phyloP scores from a whole-genome alignment of 2,113 vertebrate species.

The Clarias batrachus region DNA sequence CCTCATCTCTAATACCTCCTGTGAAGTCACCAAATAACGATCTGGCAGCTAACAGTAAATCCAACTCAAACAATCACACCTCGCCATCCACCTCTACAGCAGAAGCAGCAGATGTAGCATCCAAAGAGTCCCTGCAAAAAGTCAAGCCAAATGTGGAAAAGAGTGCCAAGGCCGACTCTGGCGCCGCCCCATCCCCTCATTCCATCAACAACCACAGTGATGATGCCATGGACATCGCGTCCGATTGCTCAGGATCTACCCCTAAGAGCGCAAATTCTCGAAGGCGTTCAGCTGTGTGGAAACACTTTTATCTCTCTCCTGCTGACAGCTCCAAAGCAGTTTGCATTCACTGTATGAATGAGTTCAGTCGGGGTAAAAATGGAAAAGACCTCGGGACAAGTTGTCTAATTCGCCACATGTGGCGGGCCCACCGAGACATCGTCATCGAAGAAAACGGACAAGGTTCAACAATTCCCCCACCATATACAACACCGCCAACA shows the following conservation, averaged over 20 bases:
- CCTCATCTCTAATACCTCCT: constrained; percentile 76
- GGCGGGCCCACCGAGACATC: constrained; percentile 92
- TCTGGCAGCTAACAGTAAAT: constrained; percentile 60
- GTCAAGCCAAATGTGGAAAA: constrained; percentile 78
- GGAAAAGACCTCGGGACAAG: constrained; percentile 95
- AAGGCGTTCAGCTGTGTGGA: constrained; percentile 93
- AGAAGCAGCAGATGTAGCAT: constrained; percentile 73
- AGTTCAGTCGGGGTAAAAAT: constrained; percentile 95
- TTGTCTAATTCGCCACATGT: constrained; percentile 96
- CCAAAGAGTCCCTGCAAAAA: constrained; percentile 81
- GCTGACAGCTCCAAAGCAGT: constrained; percentile 94
- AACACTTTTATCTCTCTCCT: constrained; percentile 95
- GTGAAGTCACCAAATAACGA: constrained; percentile 79
- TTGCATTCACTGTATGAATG: constrained; percentile 97
- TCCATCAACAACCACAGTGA: constrained; percentile 73
- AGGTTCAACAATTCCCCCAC: constrained; percentile 82
- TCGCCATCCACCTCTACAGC: constrained; percentile 81
- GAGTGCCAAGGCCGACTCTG: constrained; percentile 69
- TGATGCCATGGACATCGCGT: constrained; percentile 72
- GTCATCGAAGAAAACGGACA: constrained; percentile 93
- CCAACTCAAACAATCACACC: constrained; percentile 69
- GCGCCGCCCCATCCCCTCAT: constrained; percentile 69
- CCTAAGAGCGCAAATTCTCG: constrained; percentile 85
- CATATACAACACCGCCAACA: constrained; percentile 83
- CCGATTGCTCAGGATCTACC: constrained; percentile 74